Conservation (phyloP, 2,888 invertebrate species). For the Lithodes maja region DNA sequence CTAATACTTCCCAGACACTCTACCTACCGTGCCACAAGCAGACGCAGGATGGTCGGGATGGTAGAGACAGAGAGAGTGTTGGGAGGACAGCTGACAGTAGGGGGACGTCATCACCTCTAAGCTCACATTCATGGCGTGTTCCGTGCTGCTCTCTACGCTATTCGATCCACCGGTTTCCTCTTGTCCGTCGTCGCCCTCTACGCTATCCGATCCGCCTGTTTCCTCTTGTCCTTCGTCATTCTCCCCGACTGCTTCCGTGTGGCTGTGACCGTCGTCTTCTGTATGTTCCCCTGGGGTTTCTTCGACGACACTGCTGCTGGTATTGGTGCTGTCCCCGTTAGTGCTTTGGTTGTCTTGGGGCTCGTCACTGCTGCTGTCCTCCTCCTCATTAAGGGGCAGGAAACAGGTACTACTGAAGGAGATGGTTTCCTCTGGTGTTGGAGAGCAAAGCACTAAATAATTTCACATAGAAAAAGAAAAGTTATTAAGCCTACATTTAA, state of each 20-base stretch:
- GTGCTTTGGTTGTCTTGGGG: neutral
- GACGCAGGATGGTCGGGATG: neutral
- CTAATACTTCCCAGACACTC: neutral
- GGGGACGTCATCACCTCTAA: neutral
- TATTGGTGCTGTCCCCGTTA: neutral
- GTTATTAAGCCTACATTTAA: no score
- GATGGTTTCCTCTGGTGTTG: neutral
- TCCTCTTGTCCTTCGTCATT: no score
- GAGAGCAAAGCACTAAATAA: neutral
- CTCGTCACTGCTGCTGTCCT: neutral
- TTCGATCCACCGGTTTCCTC: no score
- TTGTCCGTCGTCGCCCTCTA: no score
- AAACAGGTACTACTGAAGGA: conserved; percentile 12
- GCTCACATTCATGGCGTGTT: no score
- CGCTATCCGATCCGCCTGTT: no score
- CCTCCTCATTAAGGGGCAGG: neutral
- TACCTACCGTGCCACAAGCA: conserved; percentile 4
- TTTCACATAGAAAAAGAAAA: no score
- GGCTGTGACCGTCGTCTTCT: no score
- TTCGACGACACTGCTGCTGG: neutral
- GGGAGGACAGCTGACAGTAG: neutral
- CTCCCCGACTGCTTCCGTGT: no score
- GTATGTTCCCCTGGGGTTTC: neutral
- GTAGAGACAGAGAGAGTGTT: conserved; percentile 9
- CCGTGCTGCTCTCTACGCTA: no score